These are phyloP conservation scores for Uropsilus gracilis DNA, from an alignment of 2,113 vertebrate species.

Conservation along the genomic window DNA sequence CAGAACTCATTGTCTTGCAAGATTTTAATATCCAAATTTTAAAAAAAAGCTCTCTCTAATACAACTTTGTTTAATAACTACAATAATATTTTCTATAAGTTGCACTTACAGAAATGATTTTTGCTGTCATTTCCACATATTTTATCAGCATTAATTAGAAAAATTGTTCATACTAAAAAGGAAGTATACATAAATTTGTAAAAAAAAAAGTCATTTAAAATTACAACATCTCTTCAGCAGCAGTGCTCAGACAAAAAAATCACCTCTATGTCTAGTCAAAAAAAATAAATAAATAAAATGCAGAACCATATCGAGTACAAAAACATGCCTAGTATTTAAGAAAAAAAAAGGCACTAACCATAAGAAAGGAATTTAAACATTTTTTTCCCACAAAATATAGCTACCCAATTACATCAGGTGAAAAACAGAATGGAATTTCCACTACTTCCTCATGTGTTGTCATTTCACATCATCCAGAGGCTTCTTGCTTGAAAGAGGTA, in stretches of 20 bases:
- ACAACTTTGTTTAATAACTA: constrained; percentile 56
- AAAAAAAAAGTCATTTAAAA: constrained; percentile 54
- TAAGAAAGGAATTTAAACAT: constrained; percentile 72
- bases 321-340: constrained; percentile 61
- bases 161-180: constrained; percentile 45
- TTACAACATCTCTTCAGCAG: constrained; percentile 47
- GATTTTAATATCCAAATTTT: constrained; percentile 45
- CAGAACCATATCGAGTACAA: constrained; percentile 61
- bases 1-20: not conserved
- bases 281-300: not conserved
- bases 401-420: constrained; percentile 68
- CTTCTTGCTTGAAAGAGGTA: constrained; percentile 75
- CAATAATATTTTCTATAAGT: constrained; percentile 20
- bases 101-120: not conserved
- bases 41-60: not conserved
- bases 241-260: not conserved
- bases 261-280: constrained; percentile 13
- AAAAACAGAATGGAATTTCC: constrained; percentile 73
- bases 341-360: constrained; percentile 61
- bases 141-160: constrained; percentile 10
- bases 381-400: constrained; percentile 67
- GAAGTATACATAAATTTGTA: constrained; percentile 38
- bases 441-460: constrained; percentile 68
- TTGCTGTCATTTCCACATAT: constrained; percentile 34
- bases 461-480: constrained; percentile 64